phyloP scores from a whole-genome alignment of 2,113 vertebrate genomes.

The Otis tarda region DNA sequence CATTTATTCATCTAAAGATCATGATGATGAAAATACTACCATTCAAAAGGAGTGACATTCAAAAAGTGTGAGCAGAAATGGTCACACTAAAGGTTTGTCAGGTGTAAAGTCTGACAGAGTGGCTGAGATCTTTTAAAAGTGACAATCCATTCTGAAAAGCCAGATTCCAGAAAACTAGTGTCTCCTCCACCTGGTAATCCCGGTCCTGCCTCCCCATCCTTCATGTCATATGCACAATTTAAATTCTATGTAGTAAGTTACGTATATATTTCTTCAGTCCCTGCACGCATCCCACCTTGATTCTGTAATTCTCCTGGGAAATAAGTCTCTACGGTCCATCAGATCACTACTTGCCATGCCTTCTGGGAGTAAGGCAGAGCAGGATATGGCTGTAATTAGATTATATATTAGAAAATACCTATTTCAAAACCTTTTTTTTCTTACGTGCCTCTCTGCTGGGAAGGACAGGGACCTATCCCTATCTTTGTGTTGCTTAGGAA shows the following conservation, averaged over 20 bases:
- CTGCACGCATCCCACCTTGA: background rate
- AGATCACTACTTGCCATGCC: background rate
- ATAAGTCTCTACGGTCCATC: background rate
- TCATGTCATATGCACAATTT: background rate
- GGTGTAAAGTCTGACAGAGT: background rate
- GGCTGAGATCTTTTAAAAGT: background rate
- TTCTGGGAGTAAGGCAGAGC: background rate
- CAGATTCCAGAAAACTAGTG: background rate
- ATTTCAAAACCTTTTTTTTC: background rate
- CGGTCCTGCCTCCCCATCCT: background rate
- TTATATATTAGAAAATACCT: background rate
- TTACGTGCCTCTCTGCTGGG: background rate
- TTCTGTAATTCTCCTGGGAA: background rate
- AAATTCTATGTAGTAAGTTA: background rate
- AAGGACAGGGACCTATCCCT: background rate
- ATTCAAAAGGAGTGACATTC: background rate
- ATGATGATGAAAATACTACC: background rate
- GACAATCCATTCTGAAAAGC: background rate
- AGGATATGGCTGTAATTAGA: background rate
- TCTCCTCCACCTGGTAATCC: background rate
- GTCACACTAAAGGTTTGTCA: background rate
- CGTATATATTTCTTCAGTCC: background rate
- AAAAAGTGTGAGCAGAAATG: background rate
- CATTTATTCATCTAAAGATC: background rate
- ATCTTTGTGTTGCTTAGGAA: background rate